Base-by-base conservation (phyloP, 2,888 invertebrate species). In the Nudaria mundana region DNA sequence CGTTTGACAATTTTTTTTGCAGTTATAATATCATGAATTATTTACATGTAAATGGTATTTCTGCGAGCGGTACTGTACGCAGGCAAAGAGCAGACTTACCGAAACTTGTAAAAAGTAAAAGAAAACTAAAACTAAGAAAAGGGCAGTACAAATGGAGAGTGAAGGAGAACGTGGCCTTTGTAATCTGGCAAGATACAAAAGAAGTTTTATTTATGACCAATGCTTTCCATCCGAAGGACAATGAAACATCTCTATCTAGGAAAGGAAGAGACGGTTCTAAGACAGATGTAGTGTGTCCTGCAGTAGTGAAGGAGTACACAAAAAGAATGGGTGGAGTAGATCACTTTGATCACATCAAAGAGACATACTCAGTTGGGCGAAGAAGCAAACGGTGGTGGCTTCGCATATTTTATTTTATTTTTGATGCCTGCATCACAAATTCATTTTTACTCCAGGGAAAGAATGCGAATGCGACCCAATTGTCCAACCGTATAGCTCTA, bases 131-230 rank as follows among this genome's bases (percentile, higher is more conserved):
- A 23, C 28, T 63, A 24, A 34, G 43, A 43, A 62, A 56, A 55
- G 57, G 62, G 10, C 14, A 63, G 6, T 62, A 34, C 43, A 58
- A 62, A 30, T 60, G 55, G 61, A 56, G 58, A 50, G 37, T 31
- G 2, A 61, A 59, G 26, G 18, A 39, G 10, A 33, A 52, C 40
- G 61, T 59, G 22, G 56, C 55, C 30, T 59, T 60, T 44, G 23
- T 37, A 5, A 39, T 56, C 8, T 66, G 62, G 63, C 47, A 60
- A 42, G 62, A 66, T 40, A 65, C 50, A 7, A 59, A 65, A 51
- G 52, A 60, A n/a, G 59, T 56, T 6, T 22, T 48, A 26, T 28
- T 67, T 3, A 26, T 65, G 30, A 57, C 47, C 13, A 65, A 41
- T 41, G 59, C 62, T 23, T 64, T 63, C 37, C 58, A 66, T 46